Evolutionary conservation across 2,888 invertebrate genomes (phyloP), one percentile per base, ranked within the genome.

Genomic region (Ecliptopera silaceata): DNA sequence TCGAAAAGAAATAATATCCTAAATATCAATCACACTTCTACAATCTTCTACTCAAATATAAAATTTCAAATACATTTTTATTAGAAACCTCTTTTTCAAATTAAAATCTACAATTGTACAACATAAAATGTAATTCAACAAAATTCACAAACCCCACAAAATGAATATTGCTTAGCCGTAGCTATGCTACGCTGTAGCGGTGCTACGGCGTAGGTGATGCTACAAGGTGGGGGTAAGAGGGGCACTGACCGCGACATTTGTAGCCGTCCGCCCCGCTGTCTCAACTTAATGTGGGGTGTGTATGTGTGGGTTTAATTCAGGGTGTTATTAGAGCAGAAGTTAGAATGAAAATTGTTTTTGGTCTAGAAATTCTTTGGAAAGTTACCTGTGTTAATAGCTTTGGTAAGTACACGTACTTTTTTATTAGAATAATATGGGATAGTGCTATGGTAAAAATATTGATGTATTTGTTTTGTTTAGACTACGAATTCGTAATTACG

Each of bases 231-330:
- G 69, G 54, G 63, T 51, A 53, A 17, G 75, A 78, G 78, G 75
- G 74, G 75, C 66, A 80, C 80, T 88, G 88, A 88, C 88, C 88
- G 89, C 89, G 85, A 88, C 89, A 89, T 89, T 89, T 86, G 88
- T 89, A 80, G 82, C 82, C 75, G 84, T 84, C 83, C 78, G 71
- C 80, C 84, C 79, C 71, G 63, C 66, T 64, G 71, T 69, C 71
- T 72, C 69, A 65, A 71, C 74, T 75, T 79, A 76, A 81, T 75
- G 73, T 74, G 70, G 45, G 63, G 31, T 47, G n/a, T 68, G 65
- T 69, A 65, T 59, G 59, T 65, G 61, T 60, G 66, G 46, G 58
- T 46, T 59, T 65, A 53, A 61, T 63, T 63, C 56, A 57, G 55
- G 56, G 56, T 59, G 61, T 47, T 61, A 63, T 65, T 63, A 57